Percentiles rank a stretch among this genome's conserved stretches.
Conservation (phyloP, 2,113 vertebrate species). For the Caloenas nicobarica region DNA sequence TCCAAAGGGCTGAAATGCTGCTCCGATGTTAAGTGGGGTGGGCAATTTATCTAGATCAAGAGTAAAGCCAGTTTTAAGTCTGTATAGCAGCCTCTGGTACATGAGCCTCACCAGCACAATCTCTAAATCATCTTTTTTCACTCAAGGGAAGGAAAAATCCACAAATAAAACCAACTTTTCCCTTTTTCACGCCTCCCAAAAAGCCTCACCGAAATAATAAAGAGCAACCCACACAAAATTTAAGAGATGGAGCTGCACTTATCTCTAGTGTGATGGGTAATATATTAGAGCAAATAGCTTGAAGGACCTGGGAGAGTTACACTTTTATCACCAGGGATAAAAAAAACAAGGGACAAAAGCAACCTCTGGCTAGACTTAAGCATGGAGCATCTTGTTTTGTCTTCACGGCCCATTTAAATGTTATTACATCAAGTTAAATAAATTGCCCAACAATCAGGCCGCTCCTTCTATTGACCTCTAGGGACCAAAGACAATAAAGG, state of each 20-base stretch:
- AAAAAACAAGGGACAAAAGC: neutral
- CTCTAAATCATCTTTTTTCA: neutral
- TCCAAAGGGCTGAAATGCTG: neutral
- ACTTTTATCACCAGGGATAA: neutral
- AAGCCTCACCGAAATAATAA: neutral
- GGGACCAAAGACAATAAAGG: neutral
- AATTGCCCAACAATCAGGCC: conserved; percentile 17
- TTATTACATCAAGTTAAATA: neutral
- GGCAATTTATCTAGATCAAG: neutral
- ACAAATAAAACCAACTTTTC: neutral
- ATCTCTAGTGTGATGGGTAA: neutral
- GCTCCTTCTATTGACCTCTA: neutral
- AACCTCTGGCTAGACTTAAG: neutral
- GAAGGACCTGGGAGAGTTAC: neutral
- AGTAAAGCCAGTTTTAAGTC: neutral
- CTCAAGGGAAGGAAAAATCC: neutral
- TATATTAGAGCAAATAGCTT: neutral
- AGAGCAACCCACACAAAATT: neutral
- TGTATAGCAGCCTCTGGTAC: neutral
- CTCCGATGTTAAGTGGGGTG: neutral
- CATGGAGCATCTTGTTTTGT: neutral
- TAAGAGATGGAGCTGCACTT: neutral
- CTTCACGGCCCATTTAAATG: neutral
- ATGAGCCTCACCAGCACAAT: neutral
- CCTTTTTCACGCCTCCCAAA: neutral